phyloP scores from a whole-genome alignment of 1,140 invertebrate genomes.

The Homalodisca vitripennis region DNA sequence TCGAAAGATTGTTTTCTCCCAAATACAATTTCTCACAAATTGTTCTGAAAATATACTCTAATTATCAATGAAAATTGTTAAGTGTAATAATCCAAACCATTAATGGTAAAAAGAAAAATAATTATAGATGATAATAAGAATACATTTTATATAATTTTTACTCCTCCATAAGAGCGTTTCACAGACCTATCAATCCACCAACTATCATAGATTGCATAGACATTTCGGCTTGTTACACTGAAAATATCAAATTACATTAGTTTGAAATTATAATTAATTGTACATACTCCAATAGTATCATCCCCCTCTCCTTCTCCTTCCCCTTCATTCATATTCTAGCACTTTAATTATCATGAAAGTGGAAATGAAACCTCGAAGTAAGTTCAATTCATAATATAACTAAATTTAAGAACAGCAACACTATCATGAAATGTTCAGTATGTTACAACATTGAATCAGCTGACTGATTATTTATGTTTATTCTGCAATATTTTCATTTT shows the following conservation, averaged over 20 bases:
- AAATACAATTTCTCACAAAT: no score
- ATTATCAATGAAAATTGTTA: no score
- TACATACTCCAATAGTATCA: constrained; percentile 24
- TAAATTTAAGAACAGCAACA: no score
- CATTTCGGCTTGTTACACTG: neutral
- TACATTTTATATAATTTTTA: neutral
- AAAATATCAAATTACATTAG: neutral
- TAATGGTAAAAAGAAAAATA: neutral
- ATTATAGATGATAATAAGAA: neutral
- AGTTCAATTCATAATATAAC: no score
- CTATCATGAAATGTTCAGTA: no score
- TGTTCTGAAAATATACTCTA: no score
- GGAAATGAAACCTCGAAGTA: no score
- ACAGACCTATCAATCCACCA: neutral
- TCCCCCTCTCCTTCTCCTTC: constrained; percentile 22
- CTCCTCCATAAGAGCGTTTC: neutral
- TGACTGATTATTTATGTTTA: no score
- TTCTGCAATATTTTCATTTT: no score
- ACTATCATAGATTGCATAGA: neutral
- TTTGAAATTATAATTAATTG: neutral
- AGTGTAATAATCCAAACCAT: neutral
- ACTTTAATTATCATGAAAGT: no score
- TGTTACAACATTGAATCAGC: no score
- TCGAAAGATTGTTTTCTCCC: no score
- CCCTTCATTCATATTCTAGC: constrained; percentile 22